Evolutionary conservation across 2,113 vertebrate species (phyloP), one percentile per base, ranked within the genome.

Genomic region (Takifugu flavidus): DNA sequence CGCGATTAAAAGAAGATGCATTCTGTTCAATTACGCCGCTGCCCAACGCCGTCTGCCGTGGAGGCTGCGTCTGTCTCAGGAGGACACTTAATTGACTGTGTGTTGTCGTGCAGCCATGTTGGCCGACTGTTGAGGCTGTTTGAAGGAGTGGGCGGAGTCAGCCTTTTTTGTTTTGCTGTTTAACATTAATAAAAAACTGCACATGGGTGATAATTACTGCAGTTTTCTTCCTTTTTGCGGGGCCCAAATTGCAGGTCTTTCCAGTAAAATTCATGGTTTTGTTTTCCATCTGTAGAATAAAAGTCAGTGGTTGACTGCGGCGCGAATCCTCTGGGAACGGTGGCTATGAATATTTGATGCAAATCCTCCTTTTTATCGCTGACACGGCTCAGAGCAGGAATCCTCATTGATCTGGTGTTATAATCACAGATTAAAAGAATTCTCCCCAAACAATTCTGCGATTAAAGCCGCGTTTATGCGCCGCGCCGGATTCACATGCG

Each of bases 321-420:
- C 67, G 62, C 57, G 68, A 75, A 76, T 88, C 84, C 83, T 81
- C 79, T 78, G 75, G 80, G 82, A 82, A 74, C 52, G 53, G 58
- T 70, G 72, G 67, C 83, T 69, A 85, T 90, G 84, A 91, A 90
- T 91, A 88, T 89, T 89, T 92, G 77, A 91, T 91, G 82, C 75
- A 86, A 88, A 86, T 86, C 80, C 83, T 82, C 65, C 74, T 79
- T 51, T 89, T 86, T 86, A 84, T 87, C 85, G 71, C 61, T 62
- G 82, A 77, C 82, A 79, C 61, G 66, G 82, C 78, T 85, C 78
- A 69, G 76, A 89, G 83, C 74, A 57, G 70, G 82, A 82, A 80
- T 84, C 76, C 63, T 80, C 87, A 86, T 85, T 90, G 88, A 91
- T 92, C 89, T 88, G 79, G 54, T 83, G 82, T 88, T 88, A 79